Base-by-base conservation (phyloP, 2,113 vertebrate species). In the Calidris pugnax region DNA sequence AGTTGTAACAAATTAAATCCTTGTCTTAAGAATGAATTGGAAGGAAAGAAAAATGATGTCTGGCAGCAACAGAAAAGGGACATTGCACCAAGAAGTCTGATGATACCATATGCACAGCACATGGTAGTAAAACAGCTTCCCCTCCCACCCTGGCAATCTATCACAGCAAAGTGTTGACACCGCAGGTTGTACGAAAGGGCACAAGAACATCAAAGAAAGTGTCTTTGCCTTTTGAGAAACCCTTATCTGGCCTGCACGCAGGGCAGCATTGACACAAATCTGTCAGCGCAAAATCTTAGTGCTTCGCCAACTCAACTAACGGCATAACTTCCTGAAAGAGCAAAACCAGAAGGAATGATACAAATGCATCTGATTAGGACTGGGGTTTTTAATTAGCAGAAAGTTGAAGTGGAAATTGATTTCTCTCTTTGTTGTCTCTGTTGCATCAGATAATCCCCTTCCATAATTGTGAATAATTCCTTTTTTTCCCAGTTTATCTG, bases 211-310 rank as follows among this genome's bases (percentile, higher is more conserved):
- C 92, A 94, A 96, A 96, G 77, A 13, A 87, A 62, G 11, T 43
- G n/a, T n/a, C 51, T 73, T 43, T 75, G 53, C 73, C 83, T 89
- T 89, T 94, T 96, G 93, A 94, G 93, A 92, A 96, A 21, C 33
- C 43, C 59, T 35, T 74, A 60, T 56, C n/a, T 81, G 57, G 10
- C 56, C 59, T 86, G 51, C 39, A 74, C 4, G 10, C 0, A 4
- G 48, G 64, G 47, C 64, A 84, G 76, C 55, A 92, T 16, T 78
- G 72, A 78, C 88, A 87, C 83, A 84, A 87, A 95, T 72, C 76
- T 90, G 82, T 89, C 85, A 95, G 39, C 47, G 4, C 47, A 78
- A 74, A 77, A 81, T 64, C 60, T 90, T 77, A 74, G 1, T 88
- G 85, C 90, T 79, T 51, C 75, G 51, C 47, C n/a, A 81, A 19